Conservation (phyloP, 53 echinoderm and acorn worm species). For the Holothuria scabra region DNA sequence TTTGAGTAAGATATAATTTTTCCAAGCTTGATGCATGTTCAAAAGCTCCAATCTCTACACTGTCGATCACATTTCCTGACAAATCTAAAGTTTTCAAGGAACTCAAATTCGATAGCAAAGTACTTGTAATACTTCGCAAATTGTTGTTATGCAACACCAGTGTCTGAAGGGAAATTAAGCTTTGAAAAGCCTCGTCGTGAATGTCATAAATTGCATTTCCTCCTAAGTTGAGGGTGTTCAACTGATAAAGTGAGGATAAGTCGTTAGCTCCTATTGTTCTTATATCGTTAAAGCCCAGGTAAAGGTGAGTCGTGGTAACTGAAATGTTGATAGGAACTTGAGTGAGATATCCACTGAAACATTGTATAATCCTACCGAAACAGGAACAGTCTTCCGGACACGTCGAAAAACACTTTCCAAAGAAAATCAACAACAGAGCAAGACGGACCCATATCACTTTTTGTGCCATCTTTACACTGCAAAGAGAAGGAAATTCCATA, state of each 20-base stretch:
- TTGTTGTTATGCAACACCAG: background rate
- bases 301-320: background rate
- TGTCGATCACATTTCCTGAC: conserved; percentile 28
- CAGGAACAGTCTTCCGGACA: too few species aligned
- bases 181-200: background rate
- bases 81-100: background rate
- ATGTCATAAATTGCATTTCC: conserved; percentile 9
- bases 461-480: too few species aligned
- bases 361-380: background rate
- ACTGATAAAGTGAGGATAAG: background rate
- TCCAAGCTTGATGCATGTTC: background rate
- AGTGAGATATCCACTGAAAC: background rate
- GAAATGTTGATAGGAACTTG: background rate
- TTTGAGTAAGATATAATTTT: background rate
- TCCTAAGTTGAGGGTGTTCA: background rate
- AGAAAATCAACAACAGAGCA: too few species aligned
- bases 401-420: too few species aligned
- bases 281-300: conserved; percentile 8
- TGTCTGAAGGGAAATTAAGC: background rate
- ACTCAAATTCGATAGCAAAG: background rate
- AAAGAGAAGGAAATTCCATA: too few species aligned
- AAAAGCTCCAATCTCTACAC: conserved; percentile 4
- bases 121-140: background rate
- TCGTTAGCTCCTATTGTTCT: background rate
- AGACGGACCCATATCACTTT: too few species aligned